Conservation (phyloP, 2,888 invertebrate species). For the Pocota personata region DNA sequence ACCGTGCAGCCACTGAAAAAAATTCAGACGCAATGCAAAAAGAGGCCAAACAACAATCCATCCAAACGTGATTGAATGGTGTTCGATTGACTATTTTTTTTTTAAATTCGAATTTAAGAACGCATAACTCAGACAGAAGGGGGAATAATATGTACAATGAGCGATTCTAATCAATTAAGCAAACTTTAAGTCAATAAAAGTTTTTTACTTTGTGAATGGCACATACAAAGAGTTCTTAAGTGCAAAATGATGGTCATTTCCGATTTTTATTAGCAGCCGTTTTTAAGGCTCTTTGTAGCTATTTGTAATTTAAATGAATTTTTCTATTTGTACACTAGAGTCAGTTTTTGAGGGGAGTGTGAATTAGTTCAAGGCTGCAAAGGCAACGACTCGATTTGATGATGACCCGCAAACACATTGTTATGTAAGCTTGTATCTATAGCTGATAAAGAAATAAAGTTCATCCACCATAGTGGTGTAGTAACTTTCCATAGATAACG, state of each 20-base stretch:
- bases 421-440: neutral
- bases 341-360: neutral
- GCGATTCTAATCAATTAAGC: conserved; percentile 39
- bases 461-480: neutral
- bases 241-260: conserved; percentile 15
- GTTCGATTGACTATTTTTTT: neutral
- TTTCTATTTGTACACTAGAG: neutral
- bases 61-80: conserved; percentile 17
- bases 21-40: conserved; percentile 3
- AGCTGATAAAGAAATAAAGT: conserved; percentile 9
- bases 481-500: conserved; percentile 34
- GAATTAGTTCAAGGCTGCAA: neutral
- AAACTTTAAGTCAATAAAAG: conserved; percentile 23
- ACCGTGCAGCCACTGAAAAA: neutral
- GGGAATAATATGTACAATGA: conserved; percentile 7
- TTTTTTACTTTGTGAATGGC: neutral
- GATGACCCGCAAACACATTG: neutral
- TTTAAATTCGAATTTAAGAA: conserved; percentile 12
- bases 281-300: neutral
- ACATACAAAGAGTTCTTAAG: neutral
- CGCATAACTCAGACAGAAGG: neutral
- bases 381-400: neutral
- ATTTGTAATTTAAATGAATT: conserved; percentile 13
- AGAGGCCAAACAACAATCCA: neutral
- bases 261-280: neutral